phyloP scores from a whole-genome alignment of 2,113 vertebrate genomes.

The Sardina pilchardus region DNA sequence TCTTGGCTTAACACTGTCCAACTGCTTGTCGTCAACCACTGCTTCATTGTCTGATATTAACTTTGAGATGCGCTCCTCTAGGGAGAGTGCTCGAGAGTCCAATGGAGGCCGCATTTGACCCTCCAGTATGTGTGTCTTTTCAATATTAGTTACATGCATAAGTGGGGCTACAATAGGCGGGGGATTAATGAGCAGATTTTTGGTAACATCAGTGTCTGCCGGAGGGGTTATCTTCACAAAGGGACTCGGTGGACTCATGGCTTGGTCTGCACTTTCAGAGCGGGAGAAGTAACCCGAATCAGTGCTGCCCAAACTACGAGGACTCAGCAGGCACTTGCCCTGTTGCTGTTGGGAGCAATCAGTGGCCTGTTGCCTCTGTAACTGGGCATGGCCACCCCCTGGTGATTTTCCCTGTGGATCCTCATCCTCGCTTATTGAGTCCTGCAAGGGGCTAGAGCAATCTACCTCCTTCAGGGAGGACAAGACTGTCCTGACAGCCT shows the following conservation, averaged over 20 bases:
- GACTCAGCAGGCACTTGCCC: constrained; percentile 88
- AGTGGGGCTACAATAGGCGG: constrained; percentile 71
- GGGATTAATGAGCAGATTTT: constrained; percentile 62
- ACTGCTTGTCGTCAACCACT: constrained; percentile 94
- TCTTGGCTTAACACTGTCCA: constrained; percentile 97
- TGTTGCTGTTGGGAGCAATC: constrained; percentile 91
- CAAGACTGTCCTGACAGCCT: constrained; percentile 65
- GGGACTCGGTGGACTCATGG: constrained; percentile 88
- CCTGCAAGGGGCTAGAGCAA: constrained; percentile 70
- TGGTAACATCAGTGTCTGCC: constrained; percentile 78
- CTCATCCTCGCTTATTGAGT: constrained; percentile 69
- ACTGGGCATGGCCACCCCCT: constrained; percentile 80
- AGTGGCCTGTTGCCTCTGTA: constrained; percentile 94
- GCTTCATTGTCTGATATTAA: constrained; percentile 98
- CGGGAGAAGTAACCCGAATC: constrained; percentile 98
- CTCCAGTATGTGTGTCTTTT: constrained; percentile 69
- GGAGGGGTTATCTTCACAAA: constrained; percentile 81
- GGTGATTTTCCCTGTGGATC: constrained; percentile 78
- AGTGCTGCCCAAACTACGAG: constrained; percentile 93
- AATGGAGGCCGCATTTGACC: constrained; percentile 88
- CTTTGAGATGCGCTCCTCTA: constrained; percentile 95
- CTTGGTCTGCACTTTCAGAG: constrained; percentile 95
- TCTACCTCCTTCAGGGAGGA: constrained; percentile 80
- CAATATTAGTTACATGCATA: constrained; percentile 72
- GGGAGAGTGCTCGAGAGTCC: constrained; percentile 88